A percentile compares a stretch with the other conserved stretches of the same genome.
Evolutionary conservation across 1,140 invertebrate species (phyloP).

Genomic region (Neomicropteryx cornuta): DNA sequence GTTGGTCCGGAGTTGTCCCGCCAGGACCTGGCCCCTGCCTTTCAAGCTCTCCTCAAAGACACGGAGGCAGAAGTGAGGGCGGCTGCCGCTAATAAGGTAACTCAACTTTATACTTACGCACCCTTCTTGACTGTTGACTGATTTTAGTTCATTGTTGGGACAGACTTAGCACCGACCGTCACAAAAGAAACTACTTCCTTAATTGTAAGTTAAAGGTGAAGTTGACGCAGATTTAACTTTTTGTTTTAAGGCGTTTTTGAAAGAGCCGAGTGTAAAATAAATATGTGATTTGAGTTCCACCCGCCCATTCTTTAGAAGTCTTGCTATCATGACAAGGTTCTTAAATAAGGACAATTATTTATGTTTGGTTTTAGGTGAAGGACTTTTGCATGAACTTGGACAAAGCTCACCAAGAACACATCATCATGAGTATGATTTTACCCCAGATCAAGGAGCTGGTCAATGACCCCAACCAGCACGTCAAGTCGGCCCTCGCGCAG

Average conservation of each 20-base stretch:
- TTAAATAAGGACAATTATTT: no score
- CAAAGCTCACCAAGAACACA: conserved; percentile 79
- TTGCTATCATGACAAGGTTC: no score
- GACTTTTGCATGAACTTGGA: conserved; percentile 96
- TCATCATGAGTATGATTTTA: conserved; percentile 95
- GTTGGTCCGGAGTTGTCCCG: conserved; percentile 95
- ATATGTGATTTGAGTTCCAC: no score
- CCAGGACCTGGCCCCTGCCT: conserved; percentile 88
- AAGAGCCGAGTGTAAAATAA: no score
- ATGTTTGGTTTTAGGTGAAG: no score
- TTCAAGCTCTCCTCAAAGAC: conserved; percentile 91
- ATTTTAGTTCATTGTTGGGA: no score
- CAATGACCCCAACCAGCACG: conserved; percentile 94
- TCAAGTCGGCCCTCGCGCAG: conserved; percentile 97
- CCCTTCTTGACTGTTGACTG: neutral
- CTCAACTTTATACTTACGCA: conserved; percentile 4
- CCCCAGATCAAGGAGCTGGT: conserved; percentile 98
- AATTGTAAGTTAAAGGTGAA: no score
- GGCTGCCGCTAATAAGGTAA: conserved; percentile 84
- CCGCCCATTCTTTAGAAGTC: no score
- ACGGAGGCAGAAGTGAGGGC: conserved; percentile 96
- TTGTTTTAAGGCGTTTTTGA: no score
- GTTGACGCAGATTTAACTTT: no score
- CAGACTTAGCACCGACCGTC: no score
- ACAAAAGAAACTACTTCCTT: no score